phyloP scores from a whole-genome alignment of 1,140 invertebrate genomes.

The Pogonomyrmex barbatus region DNA sequence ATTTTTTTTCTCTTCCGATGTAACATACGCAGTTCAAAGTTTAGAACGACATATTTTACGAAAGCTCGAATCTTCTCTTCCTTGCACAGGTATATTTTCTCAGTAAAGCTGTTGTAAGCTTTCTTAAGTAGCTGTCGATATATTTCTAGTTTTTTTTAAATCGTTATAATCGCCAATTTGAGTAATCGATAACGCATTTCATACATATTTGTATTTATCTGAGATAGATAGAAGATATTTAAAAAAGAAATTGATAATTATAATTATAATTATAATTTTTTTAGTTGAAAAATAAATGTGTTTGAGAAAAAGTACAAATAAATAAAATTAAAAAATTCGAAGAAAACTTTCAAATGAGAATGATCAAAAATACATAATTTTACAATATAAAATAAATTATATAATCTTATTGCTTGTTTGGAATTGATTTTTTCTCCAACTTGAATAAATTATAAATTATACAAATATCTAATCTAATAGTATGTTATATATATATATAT shows the following conservation, averaged over 20 bases:
- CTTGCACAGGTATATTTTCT: not conserved
- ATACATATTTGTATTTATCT: conserved; percentile 22
- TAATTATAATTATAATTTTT: conserved; percentile 8
- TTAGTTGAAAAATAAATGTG: not conserved
- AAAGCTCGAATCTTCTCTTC: conserved; percentile 1
- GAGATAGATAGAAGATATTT: conserved; percentile 5
- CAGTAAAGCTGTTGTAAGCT: not conserved
- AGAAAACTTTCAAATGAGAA: not conserved
- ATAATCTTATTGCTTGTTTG: not conserved
- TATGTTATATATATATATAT: not conserved
- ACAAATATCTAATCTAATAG: not conserved
- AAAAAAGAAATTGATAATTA: not conserved
- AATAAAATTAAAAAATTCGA: not conserved
- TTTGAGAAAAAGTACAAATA: not conserved
- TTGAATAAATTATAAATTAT: conserved; percentile 5
- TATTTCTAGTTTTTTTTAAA: not conserved
- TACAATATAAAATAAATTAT: conserved; percentile 1
- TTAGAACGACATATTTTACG: not conserved
- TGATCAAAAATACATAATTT: not conserved
- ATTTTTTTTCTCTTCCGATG: not conserved
- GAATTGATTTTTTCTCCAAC: not conserved
- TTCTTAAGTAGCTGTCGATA: conserved; percentile 22
- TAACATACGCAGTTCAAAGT: not conserved
- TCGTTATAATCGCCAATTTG: conserved; percentile 48
- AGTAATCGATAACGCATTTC: conserved; percentile 49